phyloP scores from a whole-genome alignment of 1,140 invertebrate genomes.

The Hypsibius dujardini region DNA sequence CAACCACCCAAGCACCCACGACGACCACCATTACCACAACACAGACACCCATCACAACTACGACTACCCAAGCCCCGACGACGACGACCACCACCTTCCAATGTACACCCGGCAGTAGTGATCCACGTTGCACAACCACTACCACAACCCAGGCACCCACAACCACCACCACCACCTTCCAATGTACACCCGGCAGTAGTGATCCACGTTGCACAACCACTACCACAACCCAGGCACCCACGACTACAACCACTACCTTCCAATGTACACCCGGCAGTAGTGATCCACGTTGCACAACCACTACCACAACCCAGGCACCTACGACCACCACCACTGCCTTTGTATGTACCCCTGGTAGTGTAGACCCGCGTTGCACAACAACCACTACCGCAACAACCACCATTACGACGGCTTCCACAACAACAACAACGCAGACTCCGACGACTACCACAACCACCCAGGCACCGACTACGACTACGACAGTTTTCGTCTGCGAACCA shows the following conservation, averaged over 20 bases:
- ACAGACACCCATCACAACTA: background rate
- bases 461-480: background rate
- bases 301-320: background rate
- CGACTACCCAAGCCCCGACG: background rate
- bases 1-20: no score
- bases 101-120: background rate
- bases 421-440: background rate
- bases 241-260: background rate
- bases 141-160: background rate
- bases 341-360: background rate
- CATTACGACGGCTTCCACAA: background rate
- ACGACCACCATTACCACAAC: no score
- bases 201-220: background rate
- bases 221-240: background rate
- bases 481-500: background rate
- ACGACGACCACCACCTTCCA: slow-evolving; percentile 2
- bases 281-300: background rate
- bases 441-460: background rate
- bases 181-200: background rate
- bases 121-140: background rate
- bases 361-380: background rate
- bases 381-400: no score
- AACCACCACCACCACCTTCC: background rate
- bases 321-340: background rate
- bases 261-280: background rate